Percentiles rank a stretch among this genome's conserved stretches.
phyloP scores from a whole-genome alignment of 2,113 vertebrate genomes.

The Gymnorhina tibicen region DNA sequence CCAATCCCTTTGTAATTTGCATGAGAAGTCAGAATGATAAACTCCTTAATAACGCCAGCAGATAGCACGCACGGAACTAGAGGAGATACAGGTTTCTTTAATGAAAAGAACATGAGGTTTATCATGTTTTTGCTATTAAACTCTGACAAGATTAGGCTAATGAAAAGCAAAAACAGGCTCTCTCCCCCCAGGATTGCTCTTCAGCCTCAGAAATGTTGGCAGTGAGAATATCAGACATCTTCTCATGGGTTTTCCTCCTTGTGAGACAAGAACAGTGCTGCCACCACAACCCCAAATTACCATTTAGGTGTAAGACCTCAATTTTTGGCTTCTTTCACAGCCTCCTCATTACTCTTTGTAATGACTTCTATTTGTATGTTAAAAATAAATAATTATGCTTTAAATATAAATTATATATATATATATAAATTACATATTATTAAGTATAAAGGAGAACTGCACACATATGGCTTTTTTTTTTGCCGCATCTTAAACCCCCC shows the following conservation, averaged over 20 bases:
- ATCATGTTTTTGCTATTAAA: constrained; percentile 12
- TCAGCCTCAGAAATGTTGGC: background rate
- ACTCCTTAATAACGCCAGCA: constrained; percentile 7
- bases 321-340: background rate
- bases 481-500: background rate
- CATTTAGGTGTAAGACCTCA: background rate
- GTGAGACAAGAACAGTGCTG: accelerated
- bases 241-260: background rate
- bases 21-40: constrained; percentile 2
- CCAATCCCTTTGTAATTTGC: background rate
- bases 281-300: background rate
- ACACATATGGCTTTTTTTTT: background rate
- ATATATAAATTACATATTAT: no score
- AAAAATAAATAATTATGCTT: background rate
- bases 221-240: background rate
- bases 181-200: background rate
- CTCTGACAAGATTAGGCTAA: constrained; percentile 3
- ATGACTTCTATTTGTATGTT: background rate
- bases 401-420: background rate
- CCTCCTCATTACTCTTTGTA: background rate
- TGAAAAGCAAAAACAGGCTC: constrained; percentile 2
- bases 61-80: background rate
- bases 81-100: background rate
- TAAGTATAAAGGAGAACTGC: background rate
- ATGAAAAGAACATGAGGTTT: constrained; percentile 34